These are phyloP conservation scores for Plotosus lineatus DNA, from an alignment of 2,113 vertebrate species.

Conservation along the genomic window DNA sequence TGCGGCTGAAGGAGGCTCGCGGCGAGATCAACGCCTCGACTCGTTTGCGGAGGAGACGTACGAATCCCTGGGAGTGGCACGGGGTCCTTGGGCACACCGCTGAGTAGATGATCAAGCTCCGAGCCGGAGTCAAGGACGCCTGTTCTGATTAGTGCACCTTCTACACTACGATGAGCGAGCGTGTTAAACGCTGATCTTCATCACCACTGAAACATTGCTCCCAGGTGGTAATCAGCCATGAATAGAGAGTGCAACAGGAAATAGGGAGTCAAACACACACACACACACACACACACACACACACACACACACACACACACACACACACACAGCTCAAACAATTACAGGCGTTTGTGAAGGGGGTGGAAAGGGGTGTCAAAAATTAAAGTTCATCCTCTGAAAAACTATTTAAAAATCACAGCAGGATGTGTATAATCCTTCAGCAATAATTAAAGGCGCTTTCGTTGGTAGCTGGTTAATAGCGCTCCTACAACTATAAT, in stretches of 20 bases:
- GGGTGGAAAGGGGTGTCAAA: conserved; percentile 37
- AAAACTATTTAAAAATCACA: conserved; percentile 48
- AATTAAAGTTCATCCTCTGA: conserved; percentile 37
- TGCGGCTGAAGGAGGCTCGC: conserved; percentile 29
- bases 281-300: conserved; percentile 29
- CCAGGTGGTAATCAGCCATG: conserved; percentile 63
- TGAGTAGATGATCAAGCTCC: conserved; percentile 45
- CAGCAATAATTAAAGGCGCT: conserved; percentile 11
- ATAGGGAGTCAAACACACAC: conserved; percentile 54
- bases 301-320: neutral
- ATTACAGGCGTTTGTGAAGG: conserved; percentile 52
- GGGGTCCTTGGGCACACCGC: conserved; percentile 34
- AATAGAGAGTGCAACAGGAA: conserved; percentile 59
- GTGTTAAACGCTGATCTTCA: conserved; percentile 54
- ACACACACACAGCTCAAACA: conserved; percentile 50
- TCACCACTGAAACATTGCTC: conserved; percentile 59
- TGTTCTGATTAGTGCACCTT: conserved; percentile 52
- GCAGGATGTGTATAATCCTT: conserved; percentile 19
- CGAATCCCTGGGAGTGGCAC: conserved; percentile 26
- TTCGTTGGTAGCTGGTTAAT: conserved; percentile 10
- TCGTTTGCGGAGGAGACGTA: conserved; percentile 33
- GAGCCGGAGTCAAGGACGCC: conserved; percentile 25
- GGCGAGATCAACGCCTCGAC: conserved; percentile 39
- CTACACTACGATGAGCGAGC: conserved; percentile 39
- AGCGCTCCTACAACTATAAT: conserved; percentile 23